These are phyloP conservation scores for Siniperca undulata DNA, from an alignment of 2,797 vertebrate genomes.

Conservation along the genomic window DNA sequence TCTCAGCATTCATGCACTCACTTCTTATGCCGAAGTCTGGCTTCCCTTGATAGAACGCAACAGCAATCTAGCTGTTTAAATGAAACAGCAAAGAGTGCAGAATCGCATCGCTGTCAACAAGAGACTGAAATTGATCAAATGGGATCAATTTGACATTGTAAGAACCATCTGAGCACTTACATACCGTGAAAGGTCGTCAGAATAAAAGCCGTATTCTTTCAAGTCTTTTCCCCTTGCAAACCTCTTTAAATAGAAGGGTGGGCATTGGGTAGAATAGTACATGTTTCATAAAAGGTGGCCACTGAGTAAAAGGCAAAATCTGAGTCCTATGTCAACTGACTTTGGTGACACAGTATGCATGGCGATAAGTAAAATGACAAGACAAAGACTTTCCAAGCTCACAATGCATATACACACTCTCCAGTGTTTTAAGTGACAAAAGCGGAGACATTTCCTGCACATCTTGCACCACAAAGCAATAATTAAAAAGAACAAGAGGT, in stretches of 20 bases:
- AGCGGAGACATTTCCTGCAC: conserved; percentile 88
- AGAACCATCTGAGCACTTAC: conserved; percentile 68
- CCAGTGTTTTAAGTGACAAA: conserved; percentile 93
- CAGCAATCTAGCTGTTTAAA: conserved; percentile 69
- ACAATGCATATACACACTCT: conserved; percentile 91
- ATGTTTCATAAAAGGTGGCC: conserved; percentile 79
- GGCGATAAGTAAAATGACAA: conserved; percentile 80
- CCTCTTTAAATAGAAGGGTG: conserved; percentile 72
- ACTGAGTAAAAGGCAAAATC: conserved; percentile 83
- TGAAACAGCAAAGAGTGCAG: conserved; percentile 54
- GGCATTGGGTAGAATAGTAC: conserved; percentile 62
- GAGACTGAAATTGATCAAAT: conserved; percentile 57
- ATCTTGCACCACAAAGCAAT: conserved; percentile 90
- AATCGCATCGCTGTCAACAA: conserved; percentile 54
- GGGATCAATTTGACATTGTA: conserved; percentile 57
- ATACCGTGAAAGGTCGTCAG: conserved; percentile 59
- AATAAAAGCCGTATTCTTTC: conserved; percentile 67
- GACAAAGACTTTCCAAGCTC: conserved; percentile 82
- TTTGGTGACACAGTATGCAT: conserved; percentile 78
- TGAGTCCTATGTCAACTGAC: conserved; percentile 67
- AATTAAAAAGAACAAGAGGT: conserved; percentile 83
- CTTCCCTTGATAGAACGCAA: conserved; percentile 78
- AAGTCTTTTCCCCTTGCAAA: conserved; percentile 56
- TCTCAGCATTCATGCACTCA: conserved; percentile 86
- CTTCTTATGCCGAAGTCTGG: conserved; percentile 70